Conservation (phyloP, 1,140 invertebrate genomes). For the Sogatella furcifera region DNA sequence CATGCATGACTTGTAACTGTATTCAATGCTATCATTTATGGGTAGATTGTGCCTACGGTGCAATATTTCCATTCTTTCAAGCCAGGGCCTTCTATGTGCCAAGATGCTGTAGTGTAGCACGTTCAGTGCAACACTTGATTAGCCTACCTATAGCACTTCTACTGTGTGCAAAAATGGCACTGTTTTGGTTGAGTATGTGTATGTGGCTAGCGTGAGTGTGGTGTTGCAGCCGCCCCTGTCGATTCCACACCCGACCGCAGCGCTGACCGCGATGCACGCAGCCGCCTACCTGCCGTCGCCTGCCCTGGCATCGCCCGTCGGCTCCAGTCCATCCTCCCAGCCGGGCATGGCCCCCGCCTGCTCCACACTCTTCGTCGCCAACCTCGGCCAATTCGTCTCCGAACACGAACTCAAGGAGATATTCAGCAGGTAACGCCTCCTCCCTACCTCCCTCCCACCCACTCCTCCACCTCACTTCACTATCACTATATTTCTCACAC, state of each 20-base stretch:
- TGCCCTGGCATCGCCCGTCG: slow-evolving; percentile 75
- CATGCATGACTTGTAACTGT: no score
- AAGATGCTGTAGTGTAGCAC: no score
- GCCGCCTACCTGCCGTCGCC: slow-evolving; percentile 68
- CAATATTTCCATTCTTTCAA: no score
- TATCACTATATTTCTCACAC: no score
- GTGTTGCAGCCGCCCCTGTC: slow-evolving; percentile 37
- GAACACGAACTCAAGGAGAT: slow-evolving; percentile 96
- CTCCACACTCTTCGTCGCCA: slow-evolving; percentile 95
- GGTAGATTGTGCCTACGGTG: no score
- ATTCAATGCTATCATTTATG: no score
- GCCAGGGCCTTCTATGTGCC: no score
- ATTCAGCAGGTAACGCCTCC: slow-evolving; percentile 76
- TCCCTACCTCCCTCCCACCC: background rate
- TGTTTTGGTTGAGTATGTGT: no score
- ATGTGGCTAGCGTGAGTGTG: background rate
- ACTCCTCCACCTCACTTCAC: no score
- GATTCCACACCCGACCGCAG: slow-evolving; percentile 61
- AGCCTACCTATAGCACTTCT: no score
- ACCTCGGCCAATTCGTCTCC: slow-evolving; percentile 89
- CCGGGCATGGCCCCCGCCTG: slow-evolving; percentile 58
- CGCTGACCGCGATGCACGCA: slow-evolving; percentile 66
- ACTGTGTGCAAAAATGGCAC: no score
- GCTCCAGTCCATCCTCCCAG: slow-evolving; percentile 60
- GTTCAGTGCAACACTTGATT: no score